Evolutionary conservation across 2,797 vertebrate species (phyloP), one percentile per base, ranked within the genome.

Genomic region (Petrocephalus schoutedeni): DNA sequence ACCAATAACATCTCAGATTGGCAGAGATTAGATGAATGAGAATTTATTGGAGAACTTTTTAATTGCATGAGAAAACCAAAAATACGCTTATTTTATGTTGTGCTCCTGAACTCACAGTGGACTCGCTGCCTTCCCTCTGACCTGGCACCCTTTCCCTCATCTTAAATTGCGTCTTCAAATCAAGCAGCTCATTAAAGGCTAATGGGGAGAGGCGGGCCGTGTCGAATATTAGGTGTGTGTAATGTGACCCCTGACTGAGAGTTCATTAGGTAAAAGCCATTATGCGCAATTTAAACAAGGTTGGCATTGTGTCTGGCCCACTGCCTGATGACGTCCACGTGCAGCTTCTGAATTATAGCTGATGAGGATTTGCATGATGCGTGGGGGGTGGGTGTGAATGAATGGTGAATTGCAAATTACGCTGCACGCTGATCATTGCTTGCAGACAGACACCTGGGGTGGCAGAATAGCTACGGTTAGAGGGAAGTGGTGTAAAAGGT

Each of bases 181-280:
- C 91, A 86, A 90, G 89, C 89, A 88, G 77, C 41, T 90, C 90
- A 92, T 94, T 94, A 93, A 92, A 88, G 91, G 87, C 91, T 93
- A 93, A 93, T 92, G 91, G 92, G 92, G 91, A 89, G 91, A 91
- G 90, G 91, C 90, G 86, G 91, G 89, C 91, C 45, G 88, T 71
- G 86, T 86, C 89, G 87, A 91, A 92, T 89, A 89, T 89, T 92
- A 92, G 86, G 88, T 45, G 36, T 80, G 45, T 54, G 71, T 83
- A 67, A 67, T 67, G 71, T 84, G 86, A 83, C 82, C 88, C 28
- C 58, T 32, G 45, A 36, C 71, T 49, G 54, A 51, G 85, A 86
- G 88, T 89, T 87, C 86, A 54, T 67, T 54, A 59, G 74, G 74
- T 87, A 64, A 19, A 56, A 82, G 71, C 71, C 45, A 58, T 89